These are phyloP conservation scores for Phyllopteryx taeniolatus DNA, from an alignment of 2,113 vertebrate species.

Conservation along the genomic window DNA sequence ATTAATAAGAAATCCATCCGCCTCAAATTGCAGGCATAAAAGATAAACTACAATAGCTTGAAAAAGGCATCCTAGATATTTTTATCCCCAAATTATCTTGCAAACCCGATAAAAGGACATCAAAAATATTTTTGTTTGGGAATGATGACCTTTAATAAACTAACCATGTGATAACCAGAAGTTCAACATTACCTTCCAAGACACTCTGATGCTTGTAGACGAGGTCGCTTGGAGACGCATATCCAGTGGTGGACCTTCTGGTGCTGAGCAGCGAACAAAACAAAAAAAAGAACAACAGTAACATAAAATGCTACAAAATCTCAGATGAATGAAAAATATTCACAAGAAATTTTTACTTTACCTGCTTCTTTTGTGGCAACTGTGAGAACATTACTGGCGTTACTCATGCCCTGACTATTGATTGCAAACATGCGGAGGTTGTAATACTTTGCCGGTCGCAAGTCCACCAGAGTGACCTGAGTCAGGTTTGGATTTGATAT, in stretches of 20 bases:
- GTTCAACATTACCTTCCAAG: conserved; percentile 55
- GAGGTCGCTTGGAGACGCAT: conserved; percentile 41
- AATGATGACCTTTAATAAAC: neutral
- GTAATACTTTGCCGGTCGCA: conserved; percentile 57
- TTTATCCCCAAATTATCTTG: no score
- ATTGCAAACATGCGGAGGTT: conserved; percentile 53
- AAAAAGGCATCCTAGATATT: no score
- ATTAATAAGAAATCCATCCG: no score
- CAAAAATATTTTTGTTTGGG: neutral
- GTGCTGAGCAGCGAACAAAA: conserved; percentile 37
- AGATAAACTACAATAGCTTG: no score
- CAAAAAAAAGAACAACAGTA: neutral
- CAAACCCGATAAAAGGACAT: no score
- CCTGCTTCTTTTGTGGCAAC: conserved; percentile 63
- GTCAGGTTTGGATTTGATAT: conserved; percentile 33
- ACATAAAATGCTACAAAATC: neutral
- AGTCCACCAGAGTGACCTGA: conserved; percentile 50
- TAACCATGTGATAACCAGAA: neutral
- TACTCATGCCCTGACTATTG: conserved; percentile 54
- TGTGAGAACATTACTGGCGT: conserved; percentile 55
- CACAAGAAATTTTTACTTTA: conserved; percentile 2
- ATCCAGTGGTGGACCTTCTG: conserved; percentile 57
- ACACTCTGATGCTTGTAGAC: conserved; percentile 49
- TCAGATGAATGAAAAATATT: neutral
- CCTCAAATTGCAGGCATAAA: no score